Evolutionary conservation across 2,888 invertebrate species (phyloP).

Genomic region (Craniophora ligustri): DNA sequence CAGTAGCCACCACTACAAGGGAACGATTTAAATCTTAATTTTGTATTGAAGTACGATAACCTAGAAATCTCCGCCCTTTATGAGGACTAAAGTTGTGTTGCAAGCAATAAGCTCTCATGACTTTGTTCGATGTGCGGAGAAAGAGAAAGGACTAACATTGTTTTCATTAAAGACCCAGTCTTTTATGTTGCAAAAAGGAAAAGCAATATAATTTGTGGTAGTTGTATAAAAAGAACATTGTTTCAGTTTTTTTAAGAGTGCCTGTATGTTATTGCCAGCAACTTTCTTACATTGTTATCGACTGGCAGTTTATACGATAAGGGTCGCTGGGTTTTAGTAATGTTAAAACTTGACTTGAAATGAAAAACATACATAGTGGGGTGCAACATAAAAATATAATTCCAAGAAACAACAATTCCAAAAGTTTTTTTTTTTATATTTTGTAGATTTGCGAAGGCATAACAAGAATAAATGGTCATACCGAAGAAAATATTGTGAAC

Average conservation of each 20-base stretch:
- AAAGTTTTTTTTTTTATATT: conserved; percentile 29
- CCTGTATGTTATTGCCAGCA: neutral
- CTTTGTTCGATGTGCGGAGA: conserved; percentile 18
- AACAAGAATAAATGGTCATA: neutral
- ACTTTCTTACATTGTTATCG: neutral
- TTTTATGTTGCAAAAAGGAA: no score
- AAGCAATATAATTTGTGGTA: no score
- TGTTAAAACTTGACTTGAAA: no score
- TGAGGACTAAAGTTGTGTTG: conserved; percentile 31
- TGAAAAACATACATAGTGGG: neutral
- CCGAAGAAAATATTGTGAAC: neutral
- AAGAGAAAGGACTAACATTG: no score
- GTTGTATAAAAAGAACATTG: neutral
- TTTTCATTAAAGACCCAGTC: no score
- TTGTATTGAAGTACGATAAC: conserved; percentile 25
- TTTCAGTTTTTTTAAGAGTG: neutral
- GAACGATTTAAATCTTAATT: conserved; percentile 31
- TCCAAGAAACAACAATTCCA: neutral
- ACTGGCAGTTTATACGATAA: neutral
- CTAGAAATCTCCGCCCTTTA: conserved; percentile 17
- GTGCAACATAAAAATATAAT: neutral
- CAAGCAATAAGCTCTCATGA: conserved; percentile 17
- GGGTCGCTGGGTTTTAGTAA: neutral
- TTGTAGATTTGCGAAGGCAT: conserved; percentile 1
- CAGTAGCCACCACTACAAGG: conserved; percentile 22